Evolutionary conservation across 1,140 invertebrate species (phyloP), one percentile per base, ranked within the genome.

Genomic region (Liolophura sinensis): DNA sequence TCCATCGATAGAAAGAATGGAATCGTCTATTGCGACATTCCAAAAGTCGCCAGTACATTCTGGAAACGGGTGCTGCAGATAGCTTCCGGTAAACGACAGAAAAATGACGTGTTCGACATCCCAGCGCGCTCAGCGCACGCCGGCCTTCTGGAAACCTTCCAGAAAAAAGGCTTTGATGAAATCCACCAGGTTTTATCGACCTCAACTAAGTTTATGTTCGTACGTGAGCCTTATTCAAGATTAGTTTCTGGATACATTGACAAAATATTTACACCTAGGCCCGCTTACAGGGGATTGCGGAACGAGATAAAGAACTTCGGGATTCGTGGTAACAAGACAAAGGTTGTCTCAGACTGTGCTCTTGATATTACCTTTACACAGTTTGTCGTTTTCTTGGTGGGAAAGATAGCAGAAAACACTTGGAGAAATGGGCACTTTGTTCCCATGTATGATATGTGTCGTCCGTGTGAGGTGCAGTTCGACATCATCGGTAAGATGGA

Each of bases 401-500:
- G 65, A 47, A 12, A n/a, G 0, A 50, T 22, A 16, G 24, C 56
- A 15, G 6, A 47, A 11, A 27, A 61, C 1, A 1, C 51, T 22
- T 31, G 52, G 18, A 62, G 62, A 47, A 71, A 79, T 65, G 71
- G 72, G 16, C 80, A 82, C 68, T 83, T 81, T 78, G 69, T 73
- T 12, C 80, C 78, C 0, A 78, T 78, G 67, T 75, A 74, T 71
- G 68, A 67, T n/a, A 56, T 71, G 12, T 82, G 82, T 64, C 68
- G 76, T 16, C 78, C 80, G 9, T 83, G 82, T 62, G 22, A 61
- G 18, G 67, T 82, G n/a, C 64, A 69, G 12, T 83, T 80, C 66
- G 73, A 80, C 50, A 77, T 80, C 60, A 75, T 83, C 20, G 82
- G 81, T 1, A 80, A 83, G 61, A 60, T 82, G 31, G 82, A 83